Evolutionary conservation across 2,113 vertebrate genomes (phyloP), one percentile per base, ranked within the genome.

Genomic region (Recurvirostra avosetta): DNA sequence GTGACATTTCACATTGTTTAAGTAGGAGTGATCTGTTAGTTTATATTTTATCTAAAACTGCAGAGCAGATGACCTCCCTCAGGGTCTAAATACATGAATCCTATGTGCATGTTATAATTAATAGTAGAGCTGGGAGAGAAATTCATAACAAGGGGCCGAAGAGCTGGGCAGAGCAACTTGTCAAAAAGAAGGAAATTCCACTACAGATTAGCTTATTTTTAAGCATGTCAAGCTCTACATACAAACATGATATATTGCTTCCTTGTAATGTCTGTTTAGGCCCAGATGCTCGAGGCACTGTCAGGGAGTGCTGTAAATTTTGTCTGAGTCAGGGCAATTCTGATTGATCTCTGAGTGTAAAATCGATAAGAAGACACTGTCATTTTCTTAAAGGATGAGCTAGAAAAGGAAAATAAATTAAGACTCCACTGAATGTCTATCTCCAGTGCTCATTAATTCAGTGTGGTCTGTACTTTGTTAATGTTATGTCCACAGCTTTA

Each of bases 311-410:
- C 98, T 98, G 99, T 99, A 99, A 98, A 99, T 99, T 99, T 99
- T 99, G 98, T 99, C 99, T 98, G 99, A 99, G 99, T 99, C 99
- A 99, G 99, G 98, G 97, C 98, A 98, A 99, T 99, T 98, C 99
- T 99, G 99, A 99, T 99, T 99, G 99, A 99, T 99, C 99, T 99
- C 98, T 98, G 98, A 99, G 98, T 98, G 99, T 99, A 99, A 99
- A 99, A 99, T 99, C 99, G 98, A 99, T 99, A 99, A 99, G 98
- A 98, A 99, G 99, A 99, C 99, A 98, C 99, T 99, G 99, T 99
- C 99, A 99, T 99, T 99, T 99, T 99, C 99, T 99, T 99, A 99
- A 99, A 99, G 98, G 99, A 99, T 99, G 99, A 99, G 98, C 98
- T 98, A 97, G 98, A 99, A 98, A 99, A 99, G 98, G 98, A 98